Conservation (phyloP, 2,888 invertebrate genomes). For the Xanthia icteritia region DNA sequence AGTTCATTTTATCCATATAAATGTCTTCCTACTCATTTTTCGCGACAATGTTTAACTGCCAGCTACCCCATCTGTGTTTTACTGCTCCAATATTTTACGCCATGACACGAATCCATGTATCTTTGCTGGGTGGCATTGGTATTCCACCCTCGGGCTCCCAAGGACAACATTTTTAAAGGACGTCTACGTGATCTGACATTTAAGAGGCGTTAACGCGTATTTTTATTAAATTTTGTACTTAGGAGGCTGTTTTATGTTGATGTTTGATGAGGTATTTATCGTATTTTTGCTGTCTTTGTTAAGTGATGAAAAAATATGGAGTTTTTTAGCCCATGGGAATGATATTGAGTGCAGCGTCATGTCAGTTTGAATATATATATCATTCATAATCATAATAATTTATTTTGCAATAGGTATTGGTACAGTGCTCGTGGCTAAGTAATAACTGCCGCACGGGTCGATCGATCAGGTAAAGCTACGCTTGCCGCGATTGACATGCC, state of each 20-base stretch:
- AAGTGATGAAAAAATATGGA: neutral
- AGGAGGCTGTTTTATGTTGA: slow-evolving; percentile 11
- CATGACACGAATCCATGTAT: slow-evolving; percentile 62
- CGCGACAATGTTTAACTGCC: slow-evolving; percentile 38
- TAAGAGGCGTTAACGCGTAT: slow-evolving; percentile 52
- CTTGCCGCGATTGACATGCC: too few species aligned
- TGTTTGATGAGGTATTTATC: slow-evolving; percentile 37
- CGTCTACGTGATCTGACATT: slow-evolving; percentile 57
- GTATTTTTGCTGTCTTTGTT: neutral
- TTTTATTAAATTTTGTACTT: slow-evolving; percentile 55
- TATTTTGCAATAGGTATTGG: too few species aligned
- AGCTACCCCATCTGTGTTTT: slow-evolving; percentile 48
- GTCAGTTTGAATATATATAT: too few species aligned
- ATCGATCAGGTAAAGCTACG: too few species aligned
- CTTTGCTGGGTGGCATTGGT: slow-evolving; percentile 53
- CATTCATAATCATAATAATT: too few species aligned
- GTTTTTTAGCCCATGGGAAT: too few species aligned
- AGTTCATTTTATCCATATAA: slow-evolving; percentile 1
- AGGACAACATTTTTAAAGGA: slow-evolving; percentile 66
- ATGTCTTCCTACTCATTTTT: slow-evolving; percentile 21
- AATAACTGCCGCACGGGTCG: too few species aligned
- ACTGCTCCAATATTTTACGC: slow-evolving; percentile 49
- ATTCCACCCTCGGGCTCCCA: slow-evolving; percentile 51
- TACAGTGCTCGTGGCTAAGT: too few species aligned
- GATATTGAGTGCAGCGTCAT: too few species aligned